phyloP scores from a whole-genome alignment of 1,140 invertebrate genomes.

The Drosophila leontia region DNA sequence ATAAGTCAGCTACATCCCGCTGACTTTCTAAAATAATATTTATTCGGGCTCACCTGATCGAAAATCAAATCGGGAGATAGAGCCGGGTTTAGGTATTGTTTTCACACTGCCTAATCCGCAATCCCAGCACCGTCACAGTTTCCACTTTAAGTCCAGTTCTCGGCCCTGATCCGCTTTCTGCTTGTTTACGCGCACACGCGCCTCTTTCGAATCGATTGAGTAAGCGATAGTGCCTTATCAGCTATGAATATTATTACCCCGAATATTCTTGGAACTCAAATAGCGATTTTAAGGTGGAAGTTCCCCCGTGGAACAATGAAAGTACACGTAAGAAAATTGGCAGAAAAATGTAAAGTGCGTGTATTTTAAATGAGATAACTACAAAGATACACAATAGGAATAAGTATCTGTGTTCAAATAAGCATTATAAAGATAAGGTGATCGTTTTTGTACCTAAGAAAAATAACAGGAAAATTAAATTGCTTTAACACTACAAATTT shows the following conservation, averaged over 20 bases:
- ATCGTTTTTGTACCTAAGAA: not conserved
- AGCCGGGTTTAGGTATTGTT: constrained; percentile 8
- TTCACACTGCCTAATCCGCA: constrained; percentile 22
- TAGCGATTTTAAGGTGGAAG: constrained; percentile 31
- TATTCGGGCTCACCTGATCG: constrained; percentile 31
- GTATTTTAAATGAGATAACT: not conserved
- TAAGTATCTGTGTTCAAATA: not conserved
- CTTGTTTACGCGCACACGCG: constrained; percentile 47
- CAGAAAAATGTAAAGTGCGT: constrained; percentile 15
- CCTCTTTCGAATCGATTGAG: constrained; percentile 42
- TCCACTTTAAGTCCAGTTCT: constrained; percentile 4
- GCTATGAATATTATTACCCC: constrained; percentile 17
- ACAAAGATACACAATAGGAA: not conserved
- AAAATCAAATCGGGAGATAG: constrained; percentile 12
- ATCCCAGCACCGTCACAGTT: constrained; percentile 2
- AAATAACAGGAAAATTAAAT: not conserved
- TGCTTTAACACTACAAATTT: not conserved
- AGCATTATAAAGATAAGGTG: not conserved
- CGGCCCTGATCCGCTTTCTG: constrained; percentile 37
- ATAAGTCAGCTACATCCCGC: constrained; percentile 30
- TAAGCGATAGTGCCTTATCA: constrained; percentile 38
- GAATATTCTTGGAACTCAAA: constrained; percentile 29
- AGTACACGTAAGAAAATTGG: constrained; percentile 1
- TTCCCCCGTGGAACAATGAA: not conserved
- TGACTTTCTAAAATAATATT: constrained; percentile 22